Base-by-base conservation (phyloP, 92 coral and sea anemone species). In the Heteractis magnifica region DNA sequence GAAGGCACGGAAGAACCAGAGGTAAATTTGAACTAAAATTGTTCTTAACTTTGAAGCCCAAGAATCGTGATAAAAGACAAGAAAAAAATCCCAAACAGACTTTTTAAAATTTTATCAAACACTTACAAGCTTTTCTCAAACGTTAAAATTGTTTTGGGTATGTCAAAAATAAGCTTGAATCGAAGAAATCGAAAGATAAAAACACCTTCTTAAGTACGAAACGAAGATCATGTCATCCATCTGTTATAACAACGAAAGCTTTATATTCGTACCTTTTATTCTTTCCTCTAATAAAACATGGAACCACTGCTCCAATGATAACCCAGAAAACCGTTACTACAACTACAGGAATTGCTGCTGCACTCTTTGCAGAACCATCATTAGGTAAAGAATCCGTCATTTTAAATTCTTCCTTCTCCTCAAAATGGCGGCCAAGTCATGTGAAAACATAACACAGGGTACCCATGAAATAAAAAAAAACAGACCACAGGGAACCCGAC, bases 301-400 rank as follows among this genome's bases (percentile, higher is more conserved):
- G 99, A 71, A 89, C 55, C 10, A 94, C 90, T 52, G 86, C 93
- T 18, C 99, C 99, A 53, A 97, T 84, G 56, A 94, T 90, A 49
- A 91, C 84, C 98, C 99, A 97, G 79, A 97, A 81, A n/a, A 87
- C 89, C 13, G 98, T 92, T 19, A 94, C 92, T 73, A 94, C 92
- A 68, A 97, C 74, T 18, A 97, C 83, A 0, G 99, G 99, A 78
- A 89, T 72, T 3, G 87, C 98, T 7, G 99, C 96, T 20, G 78
- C 70, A 53, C 77, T 78, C 21, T 82, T 81, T 1, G 98, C 98
- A 13, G 18, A 68, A 3, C 95, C 97, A 16, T 60, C 79, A 64
- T 16, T 79, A 18, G 84, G 84, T 19, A 81, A 81, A 88, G 89
- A 93, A 62, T 19, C 6, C 70, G 59, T 34, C 98, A 92, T 93